These are phyloP conservation scores for Neosilurus hyrtlii DNA, from an alignment of 2,797 vertebrate genomes.

Conservation along the genomic window DNA sequence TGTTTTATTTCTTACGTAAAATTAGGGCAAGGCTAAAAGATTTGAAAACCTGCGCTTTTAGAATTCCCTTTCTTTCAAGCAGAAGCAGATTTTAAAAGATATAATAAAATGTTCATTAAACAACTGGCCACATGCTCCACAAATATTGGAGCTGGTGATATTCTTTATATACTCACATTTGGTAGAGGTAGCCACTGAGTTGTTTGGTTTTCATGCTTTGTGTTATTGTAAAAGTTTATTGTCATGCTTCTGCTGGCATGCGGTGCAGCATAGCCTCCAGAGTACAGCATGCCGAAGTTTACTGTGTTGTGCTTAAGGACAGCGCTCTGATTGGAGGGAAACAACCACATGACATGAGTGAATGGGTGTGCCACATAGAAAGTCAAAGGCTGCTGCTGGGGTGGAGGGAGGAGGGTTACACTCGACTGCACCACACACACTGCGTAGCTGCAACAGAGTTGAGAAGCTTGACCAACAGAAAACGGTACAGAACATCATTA, in stretches of 20 bases:
- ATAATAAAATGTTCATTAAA: slow-evolving; percentile 22
- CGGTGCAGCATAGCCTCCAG: slow-evolving; percentile 96
- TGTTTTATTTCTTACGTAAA: slow-evolving; percentile 13
- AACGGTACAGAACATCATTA: slow-evolving; percentile 62
- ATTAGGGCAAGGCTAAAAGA: not conserved
- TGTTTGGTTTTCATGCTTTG: slow-evolving; percentile 96
- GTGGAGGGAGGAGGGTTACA: slow-evolving; percentile 58
- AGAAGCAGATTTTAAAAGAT: slow-evolving; percentile 27
- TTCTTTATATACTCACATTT: slow-evolving; percentile 91
- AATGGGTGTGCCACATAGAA: slow-evolving; percentile 59
- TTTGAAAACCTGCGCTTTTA: slow-evolving; percentile 7
- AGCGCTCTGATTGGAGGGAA: slow-evolving; percentile 99
- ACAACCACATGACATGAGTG: slow-evolving; percentile 94
- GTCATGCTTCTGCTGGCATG: slow-evolving; percentile 97
- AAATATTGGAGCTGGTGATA: slow-evolving; percentile 47
- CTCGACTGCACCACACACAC: slow-evolving; percentile 61
- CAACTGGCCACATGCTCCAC: slow-evolving; percentile 40
- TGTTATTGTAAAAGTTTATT: slow-evolving; percentile 99
- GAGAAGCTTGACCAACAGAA: slow-evolving; percentile 75
- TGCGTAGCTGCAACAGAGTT: slow-evolving; percentile 70
- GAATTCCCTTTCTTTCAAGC: slow-evolving; percentile 19
- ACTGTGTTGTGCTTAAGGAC: slow-evolving; percentile 99
- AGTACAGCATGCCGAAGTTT: slow-evolving; percentile 99
- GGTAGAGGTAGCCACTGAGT: slow-evolving; percentile 98
- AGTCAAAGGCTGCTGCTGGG: slow-evolving; percentile 54